Base-by-base conservation (phyloP, 64 coral and sea anemone genomes). In the Cladopsammia gracilis region DNA sequence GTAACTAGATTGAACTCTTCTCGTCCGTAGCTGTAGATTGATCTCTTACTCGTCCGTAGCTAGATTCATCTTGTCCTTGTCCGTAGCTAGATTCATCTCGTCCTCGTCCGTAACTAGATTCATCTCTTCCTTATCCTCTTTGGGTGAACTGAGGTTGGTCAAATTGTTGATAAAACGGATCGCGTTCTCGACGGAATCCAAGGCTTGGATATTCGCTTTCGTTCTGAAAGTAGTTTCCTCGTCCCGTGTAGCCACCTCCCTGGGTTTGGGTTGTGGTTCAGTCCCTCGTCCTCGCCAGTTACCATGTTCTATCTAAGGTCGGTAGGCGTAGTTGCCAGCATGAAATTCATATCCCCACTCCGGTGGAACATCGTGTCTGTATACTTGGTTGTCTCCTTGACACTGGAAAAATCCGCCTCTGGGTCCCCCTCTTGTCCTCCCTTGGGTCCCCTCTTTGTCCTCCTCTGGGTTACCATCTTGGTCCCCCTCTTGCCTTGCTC, bases 401-500 rank as follows among this genome's bases (percentile, higher is more conserved):
- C 14, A 54, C 77, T 45, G 14, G 6, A 2, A 8, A 58, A 25
- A 59, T 11, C 49, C 53, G 3, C 53, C 76, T 58, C 76, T 78
- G n/a, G n/a, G n/a, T n/a, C n/a, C n/a, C n/a, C n/a, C n/a, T n/a
- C n/a, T n/a, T n/a, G n/a, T n/a, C n/a, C n/a, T n/a, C n/a, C n/a
- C n/a, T n/a, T n/a, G n/a, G 22, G n/a, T 22, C 76, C 76, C 19
- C 23, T 23, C 53, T 23, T 0, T 54, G 56, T 81, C 24, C 57
- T 7, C 56, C 24, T n/a, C n/a, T n/a, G n/a, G n/a, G n/a, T n/a
- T n/a, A n/a, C n/a, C n/a, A n/a, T n/a, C n/a, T n/a, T n/a, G n/a
- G n/a, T n/a, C n/a, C n/a, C n/a, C 75, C 77, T 12, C 77, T 62
- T 62, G 56, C 25, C 25, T 5, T 62, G 62, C 77, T 45, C 77